Base-by-base conservation (phyloP, 2,888 invertebrate species). In the Harpagoxenus sublaevis region DNA sequence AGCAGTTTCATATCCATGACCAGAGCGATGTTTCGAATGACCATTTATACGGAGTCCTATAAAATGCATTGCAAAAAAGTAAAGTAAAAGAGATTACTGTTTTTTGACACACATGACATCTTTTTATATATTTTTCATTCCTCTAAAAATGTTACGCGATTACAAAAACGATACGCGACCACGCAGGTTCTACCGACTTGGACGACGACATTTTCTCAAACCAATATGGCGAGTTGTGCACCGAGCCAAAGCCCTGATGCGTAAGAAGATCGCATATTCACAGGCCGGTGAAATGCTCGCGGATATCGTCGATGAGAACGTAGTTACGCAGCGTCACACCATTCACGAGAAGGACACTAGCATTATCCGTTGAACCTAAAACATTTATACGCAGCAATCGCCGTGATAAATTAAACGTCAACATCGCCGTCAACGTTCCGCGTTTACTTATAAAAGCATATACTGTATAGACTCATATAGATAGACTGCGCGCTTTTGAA, bases 1-100 rank as follows among this genome's bases (percentile, higher is more conserved):
- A 51, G 99, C 99, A 62, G 98, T 98, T 94, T 99, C 99, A 95
- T 99, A 99, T 91, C 97, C 97, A 91, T 97, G 96, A 15, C 96
- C 97, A 55, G 96, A 95, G 77, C 94, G 94, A 91, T 96, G 96
- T 86, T 96, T 96, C 31, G 96, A 95, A 92, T 96, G 96, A 28
- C 96, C 96, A 93, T 96, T 96, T 88, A 96, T 95, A 78, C 96
- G 95, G 71, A 95, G 92, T 85, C 95, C 95, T 95, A 81, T 45
- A 87, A 82, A 84, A 35, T 82, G 68, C 5, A 28, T 28, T 18
- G 23, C 39, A 51, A 77, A 45, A 62, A 9, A 42, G 12, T 45
- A 53, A 8, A 53, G n/a, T 48, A 8, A 51, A 51, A 18, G 45
- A 12, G 12, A 45, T 45, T 45, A 53, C 0, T 18, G 18, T 3